Evolutionary conservation across 2,113 vertebrate genomes (phyloP), one percentile per base, ranked within the genome.

Genomic region (Uria lomvia): DNA sequence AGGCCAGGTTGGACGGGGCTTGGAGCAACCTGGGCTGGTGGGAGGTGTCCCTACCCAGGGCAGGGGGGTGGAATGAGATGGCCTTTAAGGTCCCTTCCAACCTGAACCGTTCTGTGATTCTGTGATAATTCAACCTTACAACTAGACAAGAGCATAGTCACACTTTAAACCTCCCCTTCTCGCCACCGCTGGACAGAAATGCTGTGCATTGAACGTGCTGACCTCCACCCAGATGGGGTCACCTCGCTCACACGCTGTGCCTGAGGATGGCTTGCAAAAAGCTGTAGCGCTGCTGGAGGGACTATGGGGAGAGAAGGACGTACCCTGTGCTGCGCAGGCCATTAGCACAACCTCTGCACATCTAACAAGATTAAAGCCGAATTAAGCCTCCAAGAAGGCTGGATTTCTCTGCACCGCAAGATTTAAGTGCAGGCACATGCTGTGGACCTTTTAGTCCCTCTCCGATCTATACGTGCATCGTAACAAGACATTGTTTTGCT

Each of bases 391-490:
- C 30, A 23, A 29, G 27, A 53, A 43, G 26, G 52, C 3, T 59
- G 80, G 67, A 29, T 23, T 56, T 24, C 9, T 12, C 58, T 16
- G 32, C 8, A 5, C 32, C 1, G 0, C 29, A 11, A 18, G 23
- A 50, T 70, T n/a, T 11, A 18, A 12, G 6, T 3, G 34, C 16
- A 12, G 5, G 17, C 1, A 0, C 49, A 13, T 4, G 55, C 40
- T 30, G 36, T 29, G 40, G 56, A 42, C 5, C 2, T 79, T 47
- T 52, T 5, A 27, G 34, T 34, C 21, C 22, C 36, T 50, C 66
- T 79, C 34, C 66, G 13, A 3, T 5, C 45, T 62, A 6, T 3
- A 3, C 0, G 0, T 23, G 23, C 36, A 30, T 52, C 0, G 0
- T 23, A 40, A 45, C 14, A 38, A 73, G 42, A 16, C 4, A 3